Conservation (phyloP, 2,113 vertebrate genomes). For the Orthonyx spaldingii region DNA sequence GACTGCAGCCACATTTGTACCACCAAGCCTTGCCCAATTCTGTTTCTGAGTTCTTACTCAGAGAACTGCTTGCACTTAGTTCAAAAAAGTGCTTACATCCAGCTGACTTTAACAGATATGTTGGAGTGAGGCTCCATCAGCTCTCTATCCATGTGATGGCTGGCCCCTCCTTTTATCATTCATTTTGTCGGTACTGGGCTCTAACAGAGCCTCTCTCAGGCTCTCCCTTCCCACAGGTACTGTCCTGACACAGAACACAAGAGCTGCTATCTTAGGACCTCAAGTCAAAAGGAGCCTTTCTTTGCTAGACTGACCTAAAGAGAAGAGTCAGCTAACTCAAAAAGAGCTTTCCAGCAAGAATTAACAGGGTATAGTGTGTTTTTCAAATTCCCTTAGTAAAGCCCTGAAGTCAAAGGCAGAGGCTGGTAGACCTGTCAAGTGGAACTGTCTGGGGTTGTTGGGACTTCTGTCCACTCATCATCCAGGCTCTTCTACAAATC, state of each 20-base stretch:
- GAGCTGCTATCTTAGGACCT: background rate
- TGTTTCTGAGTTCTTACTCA: background rate
- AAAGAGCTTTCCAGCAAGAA: background rate
- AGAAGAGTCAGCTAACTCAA: background rate
- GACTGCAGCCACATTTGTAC: background rate
- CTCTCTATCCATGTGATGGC: background rate
- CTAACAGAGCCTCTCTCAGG: background rate
- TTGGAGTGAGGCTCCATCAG: background rate
- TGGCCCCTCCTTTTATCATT: background rate
- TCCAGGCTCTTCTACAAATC: background rate
- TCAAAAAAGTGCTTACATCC: background rate
- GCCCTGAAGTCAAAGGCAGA: background rate
- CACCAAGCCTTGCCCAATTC: background rate
- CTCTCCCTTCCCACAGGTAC: background rate
- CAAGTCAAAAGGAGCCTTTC: background rate
- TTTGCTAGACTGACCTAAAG: background rate
- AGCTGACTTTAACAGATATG: background rate
- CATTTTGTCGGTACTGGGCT: background rate
- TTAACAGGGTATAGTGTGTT: background rate
- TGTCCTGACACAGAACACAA: background rate
- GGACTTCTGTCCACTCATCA: background rate
- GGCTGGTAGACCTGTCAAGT: background rate
- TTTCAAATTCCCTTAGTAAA: background rate
- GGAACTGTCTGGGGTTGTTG: background rate
- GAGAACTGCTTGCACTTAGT: background rate